phyloP scores from a whole-genome alignment of 92 coral and sea anemone species.

The Phenganax subtilis region DNA sequence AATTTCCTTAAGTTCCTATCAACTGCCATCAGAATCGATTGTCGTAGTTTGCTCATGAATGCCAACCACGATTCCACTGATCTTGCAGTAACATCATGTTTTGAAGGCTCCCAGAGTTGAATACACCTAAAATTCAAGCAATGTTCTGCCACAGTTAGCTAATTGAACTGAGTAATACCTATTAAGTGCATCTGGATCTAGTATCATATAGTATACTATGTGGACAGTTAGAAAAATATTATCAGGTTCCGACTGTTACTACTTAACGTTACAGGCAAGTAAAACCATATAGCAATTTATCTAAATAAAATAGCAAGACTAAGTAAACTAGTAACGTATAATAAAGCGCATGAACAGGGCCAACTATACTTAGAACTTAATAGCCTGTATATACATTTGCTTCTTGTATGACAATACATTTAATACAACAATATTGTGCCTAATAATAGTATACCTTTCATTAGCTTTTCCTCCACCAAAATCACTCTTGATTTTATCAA shows the following conservation, averaged over 20 bases:
- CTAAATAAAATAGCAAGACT: too few relatives aligned
- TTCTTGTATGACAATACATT: not conserved
- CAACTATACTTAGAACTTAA: not conserved
- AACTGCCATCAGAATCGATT: slow-evolving; percentile 66
- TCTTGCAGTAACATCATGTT: slow-evolving; percentile 67
- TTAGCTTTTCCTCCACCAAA: slow-evolving; percentile 88
- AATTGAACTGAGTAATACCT: too few relatives aligned
- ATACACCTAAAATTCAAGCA: slow-evolving; percentile 54
- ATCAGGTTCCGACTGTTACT: too few relatives aligned
- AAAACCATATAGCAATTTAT: too few relatives aligned
- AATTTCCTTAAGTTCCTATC: slow-evolving; percentile 92
- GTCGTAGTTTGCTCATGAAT: slow-evolving; percentile 76
- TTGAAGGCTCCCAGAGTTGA: slow-evolving; percentile 91
- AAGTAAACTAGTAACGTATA: too few relatives aligned
- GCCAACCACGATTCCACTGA: slow-evolving; percentile 90
- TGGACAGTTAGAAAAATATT: too few relatives aligned
- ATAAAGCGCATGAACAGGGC: too few relatives aligned
- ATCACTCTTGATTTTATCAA: slow-evolving; percentile 94
- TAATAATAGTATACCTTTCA: slow-evolving; percentile 64
- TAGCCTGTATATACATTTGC: not conserved
- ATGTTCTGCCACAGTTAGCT: too few relatives aligned
- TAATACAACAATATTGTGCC: too few relatives aligned
- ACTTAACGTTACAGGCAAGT: too few relatives aligned
- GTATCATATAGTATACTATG: too few relatives aligned
- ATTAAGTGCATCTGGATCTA: too few relatives aligned